Base-by-base conservation (phyloP, 2,113 vertebrate species). In the Tapirus terrestris region DNA sequence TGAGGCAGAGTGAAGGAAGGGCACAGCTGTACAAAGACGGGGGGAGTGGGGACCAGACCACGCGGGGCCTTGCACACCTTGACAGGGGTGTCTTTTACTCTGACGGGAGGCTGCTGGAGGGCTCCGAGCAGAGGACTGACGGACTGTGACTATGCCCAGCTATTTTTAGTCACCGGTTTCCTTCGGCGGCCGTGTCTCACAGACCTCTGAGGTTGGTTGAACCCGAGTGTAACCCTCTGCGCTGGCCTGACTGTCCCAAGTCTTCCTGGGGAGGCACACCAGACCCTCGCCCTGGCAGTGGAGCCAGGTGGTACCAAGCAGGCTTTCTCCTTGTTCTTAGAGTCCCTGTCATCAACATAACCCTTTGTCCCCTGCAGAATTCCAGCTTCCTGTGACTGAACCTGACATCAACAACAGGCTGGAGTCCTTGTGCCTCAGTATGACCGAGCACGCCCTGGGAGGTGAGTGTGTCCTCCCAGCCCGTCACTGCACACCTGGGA, bases 351-450 rank as follows among this genome's bases (percentile, higher is more conserved):
- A 96, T 48, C 75, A 87, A 68, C 25, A 36, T 45, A n/a, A 65
- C 11, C 81, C 84, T n/a, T 96, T 94, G 88, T 86, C 95, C 89
- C 79, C 53, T 70, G 27, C 99, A 99, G 99, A 99, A 98, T 99
- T 99, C 98, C 99, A 99, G 98, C 98, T 99, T 91, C 99, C 99
- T 0, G 99, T 99, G 98, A 99, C 99, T 73, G 99, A 99, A 98
- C 99, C 99, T 53, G 99, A 99, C 98, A 99, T 99, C 99, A 99
- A 99, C 99, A 99, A 99, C 98, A 99, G 99, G 95, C 99, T 99
- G 96, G 99, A 99, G 99, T 99, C 99, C 96, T 98, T 99, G 99
- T 99, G 99, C 98, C 99, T 99, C 98, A 99, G 99, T 98, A 99
- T 99, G 99, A 99, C 99, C 3, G 99, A 99, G 98, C 99, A 99